Evolutionary conservation across 2,113 vertebrate species (phyloP).

Genomic region (Trichechus manatus): DNA sequence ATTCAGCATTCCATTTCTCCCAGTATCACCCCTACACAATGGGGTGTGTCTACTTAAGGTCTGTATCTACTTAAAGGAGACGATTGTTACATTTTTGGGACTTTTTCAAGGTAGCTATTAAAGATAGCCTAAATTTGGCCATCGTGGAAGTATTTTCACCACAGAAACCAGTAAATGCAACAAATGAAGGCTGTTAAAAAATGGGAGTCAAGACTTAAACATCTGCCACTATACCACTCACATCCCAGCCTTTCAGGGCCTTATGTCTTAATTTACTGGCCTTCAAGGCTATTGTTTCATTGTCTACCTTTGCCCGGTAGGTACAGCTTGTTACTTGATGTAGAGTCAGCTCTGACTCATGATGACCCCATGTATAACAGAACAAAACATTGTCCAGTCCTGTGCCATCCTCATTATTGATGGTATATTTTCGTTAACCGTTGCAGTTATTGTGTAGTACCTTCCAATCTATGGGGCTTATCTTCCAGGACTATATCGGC

Average conservation of each 20-base stretch:
- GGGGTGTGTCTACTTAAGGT: not conserved
- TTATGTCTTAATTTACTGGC: not conserved
- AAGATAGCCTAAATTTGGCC: not conserved
- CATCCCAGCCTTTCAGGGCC: not conserved
- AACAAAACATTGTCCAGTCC: not conserved
- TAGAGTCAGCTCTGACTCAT: not conserved
- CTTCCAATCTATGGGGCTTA: not conserved
- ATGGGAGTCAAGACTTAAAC: not conserved
- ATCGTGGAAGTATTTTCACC: not conserved
- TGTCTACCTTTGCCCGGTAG: not conserved
- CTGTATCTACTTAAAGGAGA: not conserved
- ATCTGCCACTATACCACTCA: not conserved
- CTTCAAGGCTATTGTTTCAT: not conserved
- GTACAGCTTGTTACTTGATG: not conserved
- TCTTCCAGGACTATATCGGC: not conserved
- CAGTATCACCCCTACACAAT: not conserved
- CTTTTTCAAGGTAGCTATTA: not conserved
- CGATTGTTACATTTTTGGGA: not conserved
- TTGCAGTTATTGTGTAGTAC: not conserved
- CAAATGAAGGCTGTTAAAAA: not conserved
- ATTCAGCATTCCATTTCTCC: not conserved
- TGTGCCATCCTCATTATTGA: not conserved
- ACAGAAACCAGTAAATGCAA: not conserved
- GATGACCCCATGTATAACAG: not conserved
- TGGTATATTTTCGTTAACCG: not conserved